Percentiles rank a stretch among this genome's conserved stretches.
Conservation (phyloP, 2,113 vertebrate genomes). For the Ophthalmolycus amberensis region DNA sequence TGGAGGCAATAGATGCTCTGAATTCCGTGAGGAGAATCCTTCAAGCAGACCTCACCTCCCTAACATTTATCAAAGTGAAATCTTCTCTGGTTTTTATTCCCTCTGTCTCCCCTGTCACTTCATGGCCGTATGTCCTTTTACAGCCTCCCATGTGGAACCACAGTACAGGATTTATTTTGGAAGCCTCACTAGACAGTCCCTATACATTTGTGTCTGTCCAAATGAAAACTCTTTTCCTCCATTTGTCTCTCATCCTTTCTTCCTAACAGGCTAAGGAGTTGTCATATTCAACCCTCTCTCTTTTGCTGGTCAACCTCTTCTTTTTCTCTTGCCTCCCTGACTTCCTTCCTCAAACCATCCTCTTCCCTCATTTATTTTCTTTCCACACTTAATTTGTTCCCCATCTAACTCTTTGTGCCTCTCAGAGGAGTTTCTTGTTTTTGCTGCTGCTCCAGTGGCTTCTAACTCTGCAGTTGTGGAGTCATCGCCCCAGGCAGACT, state of each 20-base stretch:
- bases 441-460: conserved; percentile 44
- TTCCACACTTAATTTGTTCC: conserved; percentile 11
- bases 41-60: not conserved
- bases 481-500: conserved; percentile 28
- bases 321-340: not conserved
- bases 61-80: not conserved
- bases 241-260: no score
- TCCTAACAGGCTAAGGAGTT: not conserved
- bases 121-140: conserved; percentile 36
- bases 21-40: not conserved
- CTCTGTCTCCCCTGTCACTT: not conserved
- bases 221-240: conserved; percentile 11
- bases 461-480: conserved; percentile 41
- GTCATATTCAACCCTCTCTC: not conserved
- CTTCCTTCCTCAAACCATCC: not conserved
- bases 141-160: conserved; percentile 26
- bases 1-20: not conserved
- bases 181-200: conserved; percentile 20
- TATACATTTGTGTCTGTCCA: conserved; percentile 34
- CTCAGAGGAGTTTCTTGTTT: conserved; percentile 34
- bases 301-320: not conserved
- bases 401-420: conserved; percentile 1
- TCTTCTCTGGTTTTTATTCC: not conserved
- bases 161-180: conserved; percentile 13
- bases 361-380: not conserved